Evolutionary conservation across 1,140 invertebrate genomes (phyloP).

Genomic region (Caerostris darwini): DNA sequence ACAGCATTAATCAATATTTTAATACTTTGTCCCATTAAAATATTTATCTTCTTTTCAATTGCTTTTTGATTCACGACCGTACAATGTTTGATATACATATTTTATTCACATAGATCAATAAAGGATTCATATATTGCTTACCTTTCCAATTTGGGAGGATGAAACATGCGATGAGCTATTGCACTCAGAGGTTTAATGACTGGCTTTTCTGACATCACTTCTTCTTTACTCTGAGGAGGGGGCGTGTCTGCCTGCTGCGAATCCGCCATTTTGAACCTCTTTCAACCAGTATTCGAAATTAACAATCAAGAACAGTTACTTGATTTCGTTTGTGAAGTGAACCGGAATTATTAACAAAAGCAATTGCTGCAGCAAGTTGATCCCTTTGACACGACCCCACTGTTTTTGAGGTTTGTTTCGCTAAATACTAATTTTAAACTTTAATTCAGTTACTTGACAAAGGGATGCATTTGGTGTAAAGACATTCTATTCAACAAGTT

Average conservation of each 20-base stretch:
- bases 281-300: background rate
- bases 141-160: conserved; percentile 74
- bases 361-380: background rate
- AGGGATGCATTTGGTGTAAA: background rate
- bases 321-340: background rate
- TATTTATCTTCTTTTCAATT: too few relatives aligned
- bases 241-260: background rate
- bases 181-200: conserved; percentile 50
- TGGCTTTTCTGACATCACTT: background rate
- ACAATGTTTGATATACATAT: too few relatives aligned
- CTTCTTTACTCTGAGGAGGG: background rate
- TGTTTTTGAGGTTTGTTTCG: background rate
- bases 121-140: background rate
- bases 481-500: background rate
- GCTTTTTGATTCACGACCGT: too few relatives aligned
- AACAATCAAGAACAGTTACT: background rate
- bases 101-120: too few relatives aligned
- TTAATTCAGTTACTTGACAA: background rate
- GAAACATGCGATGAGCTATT: conserved; percentile 71
- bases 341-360: background rate
- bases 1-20: too few relatives aligned
- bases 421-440: background rate
- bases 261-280: conserved; percentile 40
- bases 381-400: background rate
- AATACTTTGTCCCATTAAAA: too few relatives aligned